Percentiles rank a stretch among this genome's conserved stretches.
Conservation (phyloP, 64 coral and sea anemone genomes). For the Pocillopora verrucosa region DNA sequence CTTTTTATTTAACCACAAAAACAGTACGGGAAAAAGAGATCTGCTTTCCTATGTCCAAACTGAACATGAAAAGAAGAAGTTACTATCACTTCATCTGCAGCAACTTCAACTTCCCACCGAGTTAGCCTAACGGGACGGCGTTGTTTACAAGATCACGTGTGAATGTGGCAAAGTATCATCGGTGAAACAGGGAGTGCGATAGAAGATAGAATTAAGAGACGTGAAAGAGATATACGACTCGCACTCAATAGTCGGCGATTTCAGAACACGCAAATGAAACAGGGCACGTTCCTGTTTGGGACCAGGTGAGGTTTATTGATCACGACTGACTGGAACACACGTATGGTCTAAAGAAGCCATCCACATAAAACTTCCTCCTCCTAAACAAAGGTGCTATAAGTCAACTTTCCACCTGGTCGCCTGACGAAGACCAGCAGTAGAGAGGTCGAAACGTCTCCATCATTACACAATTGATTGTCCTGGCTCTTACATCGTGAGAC, state of each 20-base stretch:
- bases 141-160: constrained; percentile 43
- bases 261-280: constrained; percentile 36
- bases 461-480: too few relatives aligned
- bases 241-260: constrained; percentile 8
- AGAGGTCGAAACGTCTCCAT: too few relatives aligned
- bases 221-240: constrained; percentile 16
- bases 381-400: too few relatives aligned
- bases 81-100: too few relatives aligned
- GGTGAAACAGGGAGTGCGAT: constrained; percentile 23
- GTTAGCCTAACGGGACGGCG: constrained; percentile 7
- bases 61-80: too few relatives aligned
- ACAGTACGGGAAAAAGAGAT: too few relatives aligned
- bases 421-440: too few relatives aligned
- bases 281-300: constrained; percentile 17
- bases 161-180: constrained; percentile 32
- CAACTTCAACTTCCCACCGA: neutral
- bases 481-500: too few relatives aligned
- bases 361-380: neutral
- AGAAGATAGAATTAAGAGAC: constrained; percentile 2
- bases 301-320: constrained; percentile 48
- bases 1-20: too few relatives aligned
- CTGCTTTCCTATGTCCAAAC: too few relatives aligned
- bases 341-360: neutral
- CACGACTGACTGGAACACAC: constrained; percentile 35
- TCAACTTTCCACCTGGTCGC: too few relatives aligned